Evolutionary conservation across 2,113 vertebrate species (phyloP), one percentile per base, ranked within the genome.

Genomic region (Petrocephalus microphthalmus): DNA sequence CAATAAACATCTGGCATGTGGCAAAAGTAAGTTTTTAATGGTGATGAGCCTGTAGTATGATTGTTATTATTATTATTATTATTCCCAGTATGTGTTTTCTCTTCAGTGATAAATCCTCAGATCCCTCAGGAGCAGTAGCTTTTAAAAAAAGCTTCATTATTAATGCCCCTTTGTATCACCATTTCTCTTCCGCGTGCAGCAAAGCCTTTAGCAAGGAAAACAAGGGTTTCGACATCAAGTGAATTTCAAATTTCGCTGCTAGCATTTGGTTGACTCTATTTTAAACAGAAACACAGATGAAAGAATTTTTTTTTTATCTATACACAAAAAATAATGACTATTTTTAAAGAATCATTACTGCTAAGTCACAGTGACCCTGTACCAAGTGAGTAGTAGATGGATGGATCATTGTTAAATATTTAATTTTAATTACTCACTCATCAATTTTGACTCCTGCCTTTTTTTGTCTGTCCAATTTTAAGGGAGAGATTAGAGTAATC

Each of bases 1-100:
- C 71, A 78, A 78, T 78, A 78, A 78, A 42, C 71, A 78, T 78
- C 71, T 78, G 71, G 71, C 71, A 78, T 78, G 71, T 5, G 13
- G 33, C 33, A 78, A 78, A 78, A 78, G 29, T 15, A 19, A 17
- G 5, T 5, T 42, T 42, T 37, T 37, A 33, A 78, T 78, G 29
- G 33, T 42, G 33, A 42, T 78, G 71, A 78, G 71, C 11, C 71
- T 78, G 71, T 7, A 19, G 71, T 37, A 78, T 78, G 29, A 78
- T 74, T 29, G 17, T 37, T 74, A 37, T 74, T 33, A 17, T 78
- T 7, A 78, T 78, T 42, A 78, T 19, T 78, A 67, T 67, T 29
- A 67, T 67, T 19, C 33, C 71, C 71, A 78, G 29, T 33, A 37
- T 42, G 71, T 42, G 71, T 78, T 78, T 33, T 78, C 71, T 78